These are phyloP conservation scores for Maniola hyperantus DNA, from an alignment of 2,888 invertebrate genomes.

Conservation along the genomic window DNA sequence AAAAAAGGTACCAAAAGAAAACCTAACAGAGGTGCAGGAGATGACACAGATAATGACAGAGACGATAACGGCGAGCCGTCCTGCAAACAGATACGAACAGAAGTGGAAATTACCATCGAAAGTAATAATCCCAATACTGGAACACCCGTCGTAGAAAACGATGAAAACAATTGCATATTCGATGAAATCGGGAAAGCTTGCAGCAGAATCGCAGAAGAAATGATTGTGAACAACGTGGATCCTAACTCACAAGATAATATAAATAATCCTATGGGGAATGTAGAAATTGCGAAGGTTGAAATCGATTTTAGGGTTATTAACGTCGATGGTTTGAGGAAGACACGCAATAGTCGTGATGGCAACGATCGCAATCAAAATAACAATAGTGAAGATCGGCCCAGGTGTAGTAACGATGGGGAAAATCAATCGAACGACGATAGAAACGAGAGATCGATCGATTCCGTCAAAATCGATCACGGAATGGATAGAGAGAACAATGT, in stretches of 20 bases:
- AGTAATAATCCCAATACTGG: background rate
- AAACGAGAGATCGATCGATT: slow-evolving; percentile 21
- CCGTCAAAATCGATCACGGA: slow-evolving; percentile 32
- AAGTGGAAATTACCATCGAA: background rate
- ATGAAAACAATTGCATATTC: background rate
- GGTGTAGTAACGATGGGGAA: background rate
- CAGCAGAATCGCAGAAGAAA: background rate
- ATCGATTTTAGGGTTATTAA: background rate
- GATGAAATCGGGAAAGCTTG: background rate
- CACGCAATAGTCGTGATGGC: background rate
- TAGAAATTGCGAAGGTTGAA: background rate
- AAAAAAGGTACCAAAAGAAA: slow-evolving; percentile 19
- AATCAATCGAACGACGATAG: slow-evolving; percentile 18
- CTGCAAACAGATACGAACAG: background rate
- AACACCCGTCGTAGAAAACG: background rate
- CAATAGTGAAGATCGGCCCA: background rate
- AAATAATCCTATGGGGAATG: background rate
- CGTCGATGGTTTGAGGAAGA: background rate
- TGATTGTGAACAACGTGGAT: background rate
- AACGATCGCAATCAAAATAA: background rate
- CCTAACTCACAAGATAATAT: no score
- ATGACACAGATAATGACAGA: slow-evolving; percentile 6
- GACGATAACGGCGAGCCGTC: background rate
- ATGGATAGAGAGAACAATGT: slow-evolving; percentile 30
- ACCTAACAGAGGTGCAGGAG: slow-evolving; percentile 3